Evolutionary conservation across 2,888 invertebrate species (phyloP).

Genomic region (Pardosa pseudoannulata): DNA sequence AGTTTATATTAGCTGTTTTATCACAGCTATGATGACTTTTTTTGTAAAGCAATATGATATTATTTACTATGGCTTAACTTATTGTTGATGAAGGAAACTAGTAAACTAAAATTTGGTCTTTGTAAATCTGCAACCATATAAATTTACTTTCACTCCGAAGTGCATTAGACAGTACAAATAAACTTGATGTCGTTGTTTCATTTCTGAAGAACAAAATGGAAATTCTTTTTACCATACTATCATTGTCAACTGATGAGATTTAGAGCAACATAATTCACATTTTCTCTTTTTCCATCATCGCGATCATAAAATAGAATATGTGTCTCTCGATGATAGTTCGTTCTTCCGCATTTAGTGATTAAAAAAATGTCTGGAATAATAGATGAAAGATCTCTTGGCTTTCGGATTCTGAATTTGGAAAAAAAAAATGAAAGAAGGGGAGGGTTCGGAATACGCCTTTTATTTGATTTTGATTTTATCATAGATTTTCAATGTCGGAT

Average conservation of each 20-base stretch:
- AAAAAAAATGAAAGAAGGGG: not conserved
- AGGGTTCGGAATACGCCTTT: not conserved
- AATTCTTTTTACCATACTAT: not conserved
- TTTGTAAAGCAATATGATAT: too few species aligned
- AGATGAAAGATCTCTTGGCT: not conserved
- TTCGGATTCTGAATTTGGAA: not conserved
- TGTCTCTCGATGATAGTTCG: not conserved
- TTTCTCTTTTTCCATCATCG: not conserved
- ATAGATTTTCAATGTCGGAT: constrained; percentile 3
- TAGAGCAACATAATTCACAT: not conserved
- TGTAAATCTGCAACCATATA: too few species aligned
- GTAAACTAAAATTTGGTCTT: too few species aligned
- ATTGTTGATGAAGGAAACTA: too few species aligned
- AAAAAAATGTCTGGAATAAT: not conserved
- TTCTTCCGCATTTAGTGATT: constrained; percentile 5
- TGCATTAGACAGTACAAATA: too few species aligned
- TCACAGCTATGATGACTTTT: too few species aligned
- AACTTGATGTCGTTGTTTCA: too few species aligned
- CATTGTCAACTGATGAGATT: constrained; percentile 2
- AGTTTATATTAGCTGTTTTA: too few species aligned
- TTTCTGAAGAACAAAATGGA: not conserved
- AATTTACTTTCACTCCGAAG: too few species aligned
- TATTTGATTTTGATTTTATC: constrained; percentile 9
- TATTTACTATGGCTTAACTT: too few species aligned
- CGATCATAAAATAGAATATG: not conserved